Conservation (phyloP, 2,888 invertebrate genomes). For the Andrena trimmerana region DNA sequence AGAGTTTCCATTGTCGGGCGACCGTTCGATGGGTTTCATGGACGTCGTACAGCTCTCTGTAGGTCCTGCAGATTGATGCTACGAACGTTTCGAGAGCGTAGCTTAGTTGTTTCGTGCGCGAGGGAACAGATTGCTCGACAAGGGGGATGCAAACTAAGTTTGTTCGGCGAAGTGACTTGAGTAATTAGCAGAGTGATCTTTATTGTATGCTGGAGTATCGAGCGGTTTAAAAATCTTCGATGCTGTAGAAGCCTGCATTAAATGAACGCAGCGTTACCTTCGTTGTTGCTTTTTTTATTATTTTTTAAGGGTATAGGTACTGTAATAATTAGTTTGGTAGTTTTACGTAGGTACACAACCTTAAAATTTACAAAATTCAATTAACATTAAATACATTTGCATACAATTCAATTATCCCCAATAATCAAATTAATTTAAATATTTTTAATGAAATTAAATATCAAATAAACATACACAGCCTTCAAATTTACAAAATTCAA, state of each 20-base stretch:
- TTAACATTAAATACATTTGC: too few species aligned
- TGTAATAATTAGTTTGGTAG: too few species aligned
- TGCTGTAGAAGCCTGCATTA: too few species aligned
- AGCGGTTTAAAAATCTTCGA: neutral
- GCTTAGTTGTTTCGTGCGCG: neutral
- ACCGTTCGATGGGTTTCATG: constrained; percentile 17
- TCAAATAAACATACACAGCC: too few species aligned
- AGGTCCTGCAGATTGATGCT: neutral
- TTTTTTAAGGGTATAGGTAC: too few species aligned
- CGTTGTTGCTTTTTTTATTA: neutral
- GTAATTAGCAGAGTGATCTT: neutral
- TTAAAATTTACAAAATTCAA: too few species aligned
- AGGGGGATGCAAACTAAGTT: neutral
- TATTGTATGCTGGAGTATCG: neutral
- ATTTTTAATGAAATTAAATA: too few species aligned
- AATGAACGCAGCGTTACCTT: neutral
- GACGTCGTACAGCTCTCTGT: neutral
- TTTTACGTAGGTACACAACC: too few species aligned
- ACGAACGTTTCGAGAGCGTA: neutral
- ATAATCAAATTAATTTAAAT: too few species aligned
- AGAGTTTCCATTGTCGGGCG: constrained; percentile 3
- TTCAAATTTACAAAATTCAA: too few species aligned
- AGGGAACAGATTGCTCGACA: neutral
- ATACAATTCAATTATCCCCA: too few species aligned
- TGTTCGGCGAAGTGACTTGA: neutral